Conservation (phyloP, 1,140 invertebrate genomes). For the Zophobas morio region DNA sequence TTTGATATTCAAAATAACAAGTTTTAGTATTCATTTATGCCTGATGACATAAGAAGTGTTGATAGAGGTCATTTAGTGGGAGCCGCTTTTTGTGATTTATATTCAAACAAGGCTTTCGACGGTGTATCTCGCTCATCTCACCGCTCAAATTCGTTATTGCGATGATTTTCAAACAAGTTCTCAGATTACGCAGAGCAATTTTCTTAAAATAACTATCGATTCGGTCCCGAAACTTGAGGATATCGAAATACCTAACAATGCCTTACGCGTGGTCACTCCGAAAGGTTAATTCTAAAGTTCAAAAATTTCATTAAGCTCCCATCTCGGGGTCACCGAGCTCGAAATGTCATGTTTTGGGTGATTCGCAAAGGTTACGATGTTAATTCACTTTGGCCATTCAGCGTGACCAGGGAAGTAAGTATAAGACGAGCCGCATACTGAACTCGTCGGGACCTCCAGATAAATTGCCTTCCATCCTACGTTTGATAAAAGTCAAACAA, state of each 20-base stretch:
- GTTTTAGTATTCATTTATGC: not conserved
- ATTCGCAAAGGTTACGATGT: slow-evolving; percentile 32
- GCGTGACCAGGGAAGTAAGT: not conserved
- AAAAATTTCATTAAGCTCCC: slow-evolving; percentile 36
- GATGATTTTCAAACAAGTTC: not conserved
- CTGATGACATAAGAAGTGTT: not conserved
- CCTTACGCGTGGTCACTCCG: slow-evolving; percentile 22
- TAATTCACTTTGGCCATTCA: slow-evolving; percentile 13
- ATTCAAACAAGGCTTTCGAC: not conserved
- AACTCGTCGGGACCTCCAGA: too few relatives aligned
- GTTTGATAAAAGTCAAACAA: too few relatives aligned
- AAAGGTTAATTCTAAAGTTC: slow-evolving; percentile 35
- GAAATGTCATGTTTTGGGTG: slow-evolving; percentile 42
- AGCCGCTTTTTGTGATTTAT: not conserved
- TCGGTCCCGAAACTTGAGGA: not conserved
- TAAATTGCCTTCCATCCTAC: too few relatives aligned
- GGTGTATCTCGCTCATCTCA: too few relatives aligned
- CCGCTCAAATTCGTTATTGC: not conserved
- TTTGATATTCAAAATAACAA: too few relatives aligned
- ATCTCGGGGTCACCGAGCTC: slow-evolving; percentile 2
- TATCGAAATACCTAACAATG: not conserved
- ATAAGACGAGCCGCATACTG: too few relatives aligned
- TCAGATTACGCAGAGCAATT: not conserved
- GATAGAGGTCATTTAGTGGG: not conserved
- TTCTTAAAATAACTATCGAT: slow-evolving; percentile 5